Evolutionary conservation across 2,797 vertebrate genomes (phyloP), one percentile per base, ranked within the genome.

Genomic region (Gadopsis bispinosus): DNA sequence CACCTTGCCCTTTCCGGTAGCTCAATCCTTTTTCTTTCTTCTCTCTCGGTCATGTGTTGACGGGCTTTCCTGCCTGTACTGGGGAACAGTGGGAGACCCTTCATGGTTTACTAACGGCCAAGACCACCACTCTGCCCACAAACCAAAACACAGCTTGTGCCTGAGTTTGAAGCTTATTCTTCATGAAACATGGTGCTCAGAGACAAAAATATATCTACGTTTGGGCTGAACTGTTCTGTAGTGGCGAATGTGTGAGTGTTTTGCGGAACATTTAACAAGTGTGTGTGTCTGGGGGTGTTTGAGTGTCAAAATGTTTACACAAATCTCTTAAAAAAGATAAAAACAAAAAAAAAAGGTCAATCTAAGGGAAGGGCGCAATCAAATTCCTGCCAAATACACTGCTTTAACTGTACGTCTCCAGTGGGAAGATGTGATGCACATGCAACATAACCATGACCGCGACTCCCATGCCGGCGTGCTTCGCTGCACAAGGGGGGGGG

Each of bases 111-210:
- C 50, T 73, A 67, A 80, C n/a, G 43, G 31, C 19, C 39, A 13
- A 14, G 1, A 45, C 60, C 20, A 11, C 37, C 75, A 53, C 48
- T 83, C 72, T 75, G 67, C 61, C 79, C 63, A 65, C 76, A 62
- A 71, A 83, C 65, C 35, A 60, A 48, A 72, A 41, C 56, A 45
- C 63, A 80, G 19, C 62, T 69, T 47, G 22, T 26, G 62, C 35
- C 35, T 20, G 45, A 56, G 73, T 83, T 84, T 88, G 84, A 88
- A 55, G 81, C n/a, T 81, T 72, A 86, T 89, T 80, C 59, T 31
- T 63, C 70, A 41, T 83, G 83, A 92, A 88, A 78, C 48, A n/a
- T 1, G 5, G 19, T 0, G 12, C 79, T 74, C 51, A 62, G 53
- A 77, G 76, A 58, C 29, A 80, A 73, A 35, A 82, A 82, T 22